Percentiles rank a stretch among this genome's conserved stretches.
Conservation (phyloP, 2,888 invertebrate genomes). For the Maniola hyperantus region DNA sequence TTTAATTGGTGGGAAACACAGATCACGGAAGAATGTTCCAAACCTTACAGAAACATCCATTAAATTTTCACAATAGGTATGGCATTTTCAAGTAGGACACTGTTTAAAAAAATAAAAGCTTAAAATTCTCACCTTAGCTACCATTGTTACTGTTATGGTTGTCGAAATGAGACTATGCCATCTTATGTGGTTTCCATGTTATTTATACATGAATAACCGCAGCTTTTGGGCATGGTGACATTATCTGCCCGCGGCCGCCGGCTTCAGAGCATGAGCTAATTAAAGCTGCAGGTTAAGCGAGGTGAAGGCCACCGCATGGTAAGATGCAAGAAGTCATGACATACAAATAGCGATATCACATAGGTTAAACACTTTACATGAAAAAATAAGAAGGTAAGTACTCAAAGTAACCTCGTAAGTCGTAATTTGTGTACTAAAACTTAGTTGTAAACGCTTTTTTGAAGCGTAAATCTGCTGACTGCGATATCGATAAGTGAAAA, state of each 20-base stretch:
- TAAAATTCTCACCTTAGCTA: slow-evolving; percentile 56
- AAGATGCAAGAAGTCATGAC: slow-evolving; percentile 1
- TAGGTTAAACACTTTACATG: neutral
- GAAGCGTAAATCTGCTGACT: neutral
- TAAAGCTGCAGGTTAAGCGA: slow-evolving; percentile 48
- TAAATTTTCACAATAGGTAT: too few species aligned
- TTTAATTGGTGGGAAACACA: too few species aligned
- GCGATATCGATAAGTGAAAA: slow-evolving; percentile 7
- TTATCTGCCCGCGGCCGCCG: slow-evolving; percentile 38
- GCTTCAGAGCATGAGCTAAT: slow-evolving; percentile 46
- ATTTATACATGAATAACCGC: slow-evolving; percentile 59
- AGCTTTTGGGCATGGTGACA: slow-evolving; percentile 47
- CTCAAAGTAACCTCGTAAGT: neutral
- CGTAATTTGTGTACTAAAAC: neutral
- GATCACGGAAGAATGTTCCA: too few species aligned
- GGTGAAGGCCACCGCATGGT: slow-evolving; percentile 51
- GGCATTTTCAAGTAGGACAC: too few species aligned
- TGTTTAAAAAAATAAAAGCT: neutral
- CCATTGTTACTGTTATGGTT: slow-evolving; percentile 64
- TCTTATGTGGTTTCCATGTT: slow-evolving; percentile 50
- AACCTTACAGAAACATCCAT: too few species aligned
- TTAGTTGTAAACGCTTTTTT: neutral
- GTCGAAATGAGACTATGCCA: slow-evolving; percentile 59
- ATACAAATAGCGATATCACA: neutral
- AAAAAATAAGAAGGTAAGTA: neutral